Evolutionary conservation across 2,888 invertebrate species (phyloP).

Genomic region (Brachycybe producta): DNA sequence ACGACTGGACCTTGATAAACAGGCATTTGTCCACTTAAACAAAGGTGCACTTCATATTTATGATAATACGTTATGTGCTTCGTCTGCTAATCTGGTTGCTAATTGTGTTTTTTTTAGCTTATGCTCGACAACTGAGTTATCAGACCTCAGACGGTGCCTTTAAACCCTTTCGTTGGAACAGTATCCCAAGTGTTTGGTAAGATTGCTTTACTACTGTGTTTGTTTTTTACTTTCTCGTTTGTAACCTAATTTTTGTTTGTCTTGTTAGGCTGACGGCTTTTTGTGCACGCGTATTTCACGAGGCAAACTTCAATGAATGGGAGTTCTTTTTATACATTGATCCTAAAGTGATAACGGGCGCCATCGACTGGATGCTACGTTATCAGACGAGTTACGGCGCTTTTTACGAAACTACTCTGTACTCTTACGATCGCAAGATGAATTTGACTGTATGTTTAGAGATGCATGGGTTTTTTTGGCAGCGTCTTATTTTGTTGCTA

Average conservation of each 20-base stretch:
- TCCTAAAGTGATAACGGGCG: conserved; percentile 66
- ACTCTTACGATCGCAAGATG: conserved; percentile 69
- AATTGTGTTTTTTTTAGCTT: conserved; percentile 40
- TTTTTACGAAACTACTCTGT: conserved; percentile 54
- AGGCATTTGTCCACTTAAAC: conserved; percentile 78
- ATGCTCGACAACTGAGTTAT: conserved; percentile 80
- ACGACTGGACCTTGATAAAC: conserved; percentile 61
- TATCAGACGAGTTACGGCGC: conserved; percentile 75
- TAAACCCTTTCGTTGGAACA: conserved; percentile 55
- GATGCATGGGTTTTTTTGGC: background rate
- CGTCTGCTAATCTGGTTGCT: background rate
- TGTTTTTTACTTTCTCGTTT: too few relatives aligned
- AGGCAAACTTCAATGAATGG: conserved; percentile 93
- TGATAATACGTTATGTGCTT: conserved; percentile 15
- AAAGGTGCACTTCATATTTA: too few relatives aligned
- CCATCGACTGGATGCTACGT: conserved; percentile 71
- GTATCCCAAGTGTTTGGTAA: conserved; percentile 61
- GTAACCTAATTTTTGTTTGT: background rate
- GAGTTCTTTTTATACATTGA: conserved; percentile 91
- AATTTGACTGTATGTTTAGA: conserved; percentile 45
- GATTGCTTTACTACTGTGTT: conserved; percentile 24
- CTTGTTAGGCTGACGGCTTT: conserved; percentile 71
- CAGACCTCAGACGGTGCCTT: conserved; percentile 85
- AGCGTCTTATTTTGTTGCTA: background rate
- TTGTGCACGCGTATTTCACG: conserved; percentile 73